Conservation (phyloP, 2,113 vertebrate genomes). For the Cinclus cinclus region DNA sequence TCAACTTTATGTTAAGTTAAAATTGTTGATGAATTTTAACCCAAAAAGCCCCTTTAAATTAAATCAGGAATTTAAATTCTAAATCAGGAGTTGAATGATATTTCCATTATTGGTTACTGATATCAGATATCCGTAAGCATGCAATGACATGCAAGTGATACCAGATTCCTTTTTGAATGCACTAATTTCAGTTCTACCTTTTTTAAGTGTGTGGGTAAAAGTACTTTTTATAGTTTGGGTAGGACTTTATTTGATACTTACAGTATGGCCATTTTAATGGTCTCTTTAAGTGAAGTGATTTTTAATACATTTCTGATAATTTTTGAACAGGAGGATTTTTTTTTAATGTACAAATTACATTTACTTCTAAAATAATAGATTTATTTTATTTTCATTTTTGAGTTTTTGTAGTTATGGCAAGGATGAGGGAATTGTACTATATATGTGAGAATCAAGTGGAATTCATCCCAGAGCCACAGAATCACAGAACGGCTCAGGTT, state of each 20-base stretch:
- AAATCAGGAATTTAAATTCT: neutral
- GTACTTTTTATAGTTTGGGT: neutral
- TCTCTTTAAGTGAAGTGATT: neutral
- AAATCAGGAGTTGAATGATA: neutral
- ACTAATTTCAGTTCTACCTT: neutral
- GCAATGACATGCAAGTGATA: neutral
- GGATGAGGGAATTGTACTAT: neutral
- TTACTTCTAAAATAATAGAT: neutral
- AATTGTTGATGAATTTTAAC: neutral
- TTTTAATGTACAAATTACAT: neutral
- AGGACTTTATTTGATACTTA: neutral
- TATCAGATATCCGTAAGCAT: no score
- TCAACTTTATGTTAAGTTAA: neutral
- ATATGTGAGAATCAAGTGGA: neutral
- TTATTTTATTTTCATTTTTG: neutral
- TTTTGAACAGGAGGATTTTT: neutral
- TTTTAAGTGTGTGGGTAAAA: neutral
- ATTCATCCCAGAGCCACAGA: neutral
- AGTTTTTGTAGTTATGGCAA: neutral
- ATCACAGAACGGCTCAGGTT: neutral
- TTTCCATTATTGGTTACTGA: neutral
- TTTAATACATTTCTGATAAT: neutral
- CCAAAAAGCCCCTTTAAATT: neutral
- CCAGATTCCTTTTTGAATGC: neutral
- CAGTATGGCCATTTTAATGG: neutral